Base-by-base conservation (phyloP, 2,888 invertebrate genomes). In the Punctoribates punctum region DNA sequence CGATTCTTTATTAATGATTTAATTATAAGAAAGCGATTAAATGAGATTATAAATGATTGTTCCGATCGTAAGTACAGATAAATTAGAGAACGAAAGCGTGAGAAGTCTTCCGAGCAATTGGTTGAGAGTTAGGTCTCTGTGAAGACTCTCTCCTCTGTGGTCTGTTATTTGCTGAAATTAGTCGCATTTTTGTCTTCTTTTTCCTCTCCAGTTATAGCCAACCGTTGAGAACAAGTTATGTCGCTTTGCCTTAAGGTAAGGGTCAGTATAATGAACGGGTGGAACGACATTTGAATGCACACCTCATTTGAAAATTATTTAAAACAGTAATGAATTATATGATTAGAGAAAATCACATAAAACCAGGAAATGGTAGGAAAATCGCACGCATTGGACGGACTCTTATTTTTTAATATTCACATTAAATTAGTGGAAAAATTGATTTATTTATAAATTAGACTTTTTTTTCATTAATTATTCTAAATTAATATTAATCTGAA, bases 201-300 rank as follows among this genome's bases (percentile, higher is more conserved):
- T 34, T 34, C 8, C 34, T 8, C 8, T 8, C 34, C 34, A 34
- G 34, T 34, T 5, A 34, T 34, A 34, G 34, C 3, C 34, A 34
- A 34, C 34, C 4, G 34, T 8, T 48, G n/a, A 54, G 6, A 54
- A 54, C 54, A 54, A 54, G 54, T 54, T 54, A 20, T 54, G 54
- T 54, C 54, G 20, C n/a, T 54, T 54, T 54, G 54, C 54, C 54
- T 54, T 48, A 48, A 48, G 46, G 46, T 54, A 54, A 54, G 54
- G 54, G 54, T 54, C 54, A 54, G 54, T 20, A n/a, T 20, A 54
- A 54, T n/a, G 54, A 54, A 54, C n/a, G 54, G 54, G 54, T 54
- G 54, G 54, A 54, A 54, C 54, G 20, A 20, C 20, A 54, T 54
- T 34, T 34, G 20, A 54, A n/a, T 54, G n/a, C 20, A 54, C 54